Base-by-base conservation (phyloP, 2,797 vertebrate species). In the Pseudochaenichthys georgianus region DNA sequence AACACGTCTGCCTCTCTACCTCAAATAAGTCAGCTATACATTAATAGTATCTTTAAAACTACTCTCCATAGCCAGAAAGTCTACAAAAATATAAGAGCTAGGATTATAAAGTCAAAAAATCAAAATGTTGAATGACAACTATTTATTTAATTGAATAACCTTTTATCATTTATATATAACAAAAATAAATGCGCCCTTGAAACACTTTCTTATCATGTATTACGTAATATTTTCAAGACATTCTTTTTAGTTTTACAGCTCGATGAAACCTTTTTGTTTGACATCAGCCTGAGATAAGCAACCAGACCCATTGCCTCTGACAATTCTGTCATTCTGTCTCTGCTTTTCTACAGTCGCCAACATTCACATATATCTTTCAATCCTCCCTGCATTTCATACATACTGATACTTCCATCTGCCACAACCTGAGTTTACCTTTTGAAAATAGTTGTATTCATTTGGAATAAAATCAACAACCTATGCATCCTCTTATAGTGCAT, bases 281-380 rank as follows among this genome's bases (percentile, higher is more conserved):
- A 28, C 23, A 28, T 28, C 23, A 28, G 23, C 23, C 23, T 34
- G 45, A 34, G 21, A 62, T 15, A 38, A 19, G 23, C 34, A 50
- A 62, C 47, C 15, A 53, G 34, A 38, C 6, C 34, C 7, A 38
- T 9, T 9, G 34, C 34, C 34, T 38, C 34, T 11, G 12, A 9
- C 34, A 6, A n/a, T 3, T 51, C 4, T 13, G 10, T 9, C 5
- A 12, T 16, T 41, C 17, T 62, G 31, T 64, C 53, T 55, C 23
- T 50, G 46, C 43, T 50, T 65, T 57, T 70, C 45, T 58, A 41
- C 48, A 61, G 58, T 48, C 45, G 13, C 28, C 60, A 58, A 62
- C 50, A 50, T 46, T 61, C n/a, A 41, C 59, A 66, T 17, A 41
- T 16, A 45, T 58, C 38, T 28, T 42, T 63, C 31, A 68, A 28